phyloP scores from a whole-genome alignment of 2,113 vertebrate species.

The Ameiurus melas region DNA sequence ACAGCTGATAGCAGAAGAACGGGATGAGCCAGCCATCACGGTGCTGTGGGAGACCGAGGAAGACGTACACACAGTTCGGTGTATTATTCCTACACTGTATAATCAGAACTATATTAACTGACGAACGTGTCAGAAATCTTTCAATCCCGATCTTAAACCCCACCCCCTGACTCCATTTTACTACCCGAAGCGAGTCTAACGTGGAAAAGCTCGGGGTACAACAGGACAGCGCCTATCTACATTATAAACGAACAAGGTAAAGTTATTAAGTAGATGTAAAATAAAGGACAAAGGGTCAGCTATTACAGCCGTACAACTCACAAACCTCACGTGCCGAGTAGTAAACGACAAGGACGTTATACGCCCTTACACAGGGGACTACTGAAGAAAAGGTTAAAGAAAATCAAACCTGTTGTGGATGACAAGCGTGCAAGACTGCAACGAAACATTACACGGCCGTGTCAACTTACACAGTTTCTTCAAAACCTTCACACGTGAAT shows the following conservation, averaged over 20 bases:
- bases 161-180: neutral
- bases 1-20: conserved; percentile 97
- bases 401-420: conserved; percentile 63
- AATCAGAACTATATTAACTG: neutral
- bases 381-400: neutral
- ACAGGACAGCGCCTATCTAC: neutral
- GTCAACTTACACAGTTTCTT: neutral
- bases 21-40: conserved; percentile 97
- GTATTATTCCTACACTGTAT: neutral
- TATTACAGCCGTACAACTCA: neutral
- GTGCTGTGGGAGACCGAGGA: conserved; percentile 72
- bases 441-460: neutral
- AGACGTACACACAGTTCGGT: conserved; percentile 4
- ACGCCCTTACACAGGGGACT: neutral
- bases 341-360: neutral
- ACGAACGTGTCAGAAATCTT: neutral
- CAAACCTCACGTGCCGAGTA: neutral
- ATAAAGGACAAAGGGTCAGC: neutral
- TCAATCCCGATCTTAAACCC: too few relatives aligned
- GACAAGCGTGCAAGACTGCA: conserved; percentile 63
- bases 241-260: neutral
- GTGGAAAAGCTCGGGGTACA: neutral
- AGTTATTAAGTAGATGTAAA: neutral
- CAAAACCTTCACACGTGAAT: neutral
- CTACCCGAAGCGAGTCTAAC: neutral